Evolutionary conservation across 2,797 vertebrate species (phyloP), one percentile per base, ranked within the genome.

Genomic region (Sebastes vulpes): DNA sequence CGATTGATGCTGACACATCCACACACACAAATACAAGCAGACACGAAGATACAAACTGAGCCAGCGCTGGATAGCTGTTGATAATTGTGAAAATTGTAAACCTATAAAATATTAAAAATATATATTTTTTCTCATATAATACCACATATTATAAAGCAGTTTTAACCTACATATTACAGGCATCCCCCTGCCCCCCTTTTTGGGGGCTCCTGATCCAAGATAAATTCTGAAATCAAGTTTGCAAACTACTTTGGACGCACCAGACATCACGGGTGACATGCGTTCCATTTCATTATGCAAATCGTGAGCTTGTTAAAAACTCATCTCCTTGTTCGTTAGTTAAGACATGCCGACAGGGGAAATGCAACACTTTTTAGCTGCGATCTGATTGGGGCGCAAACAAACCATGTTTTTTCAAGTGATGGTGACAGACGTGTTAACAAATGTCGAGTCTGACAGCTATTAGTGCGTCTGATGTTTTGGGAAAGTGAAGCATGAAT

Each of bases 221-320:
- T n/a, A 35, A 48, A 18, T 59, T 4, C 20, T 8, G 2, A 59
- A 53, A 76, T 42, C 10, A 63, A 25, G 53, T 42, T 58, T 32
- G 25, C 23, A 75, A 48, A 76, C 18, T 6, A 10, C 25, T 59
- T 65, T 25, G 9, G 29, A 53, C 20, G 16, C 32, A 31, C 11
- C 20, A 71, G 50, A 59, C 67, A 64, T 72, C 63, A 65, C 2
- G 20, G 9, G 4, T 16, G 65, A 25, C 25, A 16, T 48, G 18
- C 3, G 3, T 61, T 52, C 21, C 12, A 57, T 58, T 75, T 57
- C 11, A 67, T 80, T 35, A 73, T 85, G 70, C 65, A 82, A 86
- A 82, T 73, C 1, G 1, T 25, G 10, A 54, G 54, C 61, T 63
- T 71, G 60, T 86, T 69, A 69, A 53, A 76, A 64, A 53, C 28